phyloP scores from a whole-genome alignment of 2,797 vertebrate species.

The Melanotaenia pygmaea region DNA sequence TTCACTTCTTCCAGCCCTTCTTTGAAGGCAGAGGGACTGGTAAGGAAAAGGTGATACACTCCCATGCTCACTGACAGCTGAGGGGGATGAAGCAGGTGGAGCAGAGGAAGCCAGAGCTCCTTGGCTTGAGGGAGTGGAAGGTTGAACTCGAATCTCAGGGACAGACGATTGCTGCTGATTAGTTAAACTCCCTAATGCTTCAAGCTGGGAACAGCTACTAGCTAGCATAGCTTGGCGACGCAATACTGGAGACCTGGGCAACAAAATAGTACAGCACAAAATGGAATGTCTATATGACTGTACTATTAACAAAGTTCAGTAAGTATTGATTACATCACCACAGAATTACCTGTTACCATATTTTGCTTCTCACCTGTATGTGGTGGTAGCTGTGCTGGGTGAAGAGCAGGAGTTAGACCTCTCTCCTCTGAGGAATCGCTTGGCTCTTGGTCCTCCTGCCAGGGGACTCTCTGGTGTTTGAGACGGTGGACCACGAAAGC shows the following conservation, averaged over 20 bases:
- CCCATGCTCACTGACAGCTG: constrained; percentile 58
- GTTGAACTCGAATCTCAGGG: constrained; percentile 67
- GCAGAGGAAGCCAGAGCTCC: constrained; percentile 52
- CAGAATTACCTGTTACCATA: neutral
- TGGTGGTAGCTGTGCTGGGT: constrained; percentile 82
- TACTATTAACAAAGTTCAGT: neutral
- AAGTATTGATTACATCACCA: neutral
- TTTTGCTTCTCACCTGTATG: constrained; percentile 72
- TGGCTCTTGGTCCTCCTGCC: constrained; percentile 79
- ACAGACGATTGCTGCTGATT: constrained; percentile 66
- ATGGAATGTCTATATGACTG: neutral
- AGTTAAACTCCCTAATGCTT: constrained; percentile 78
- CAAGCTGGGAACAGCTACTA: constrained; percentile 93
- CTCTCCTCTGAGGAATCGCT: constrained; percentile 86
- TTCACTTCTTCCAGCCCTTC: constrained; percentile 53
- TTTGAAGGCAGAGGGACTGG: constrained; percentile 67
- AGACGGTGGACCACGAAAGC: constrained; percentile 62
- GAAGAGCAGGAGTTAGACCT: constrained; percentile 96
- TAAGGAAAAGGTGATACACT: constrained; percentile 43
- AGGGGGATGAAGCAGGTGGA: constrained; percentile 43
- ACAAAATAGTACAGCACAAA: neutral
- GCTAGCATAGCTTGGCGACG: constrained; percentile 83
- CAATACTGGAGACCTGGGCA: constrained; percentile 81
- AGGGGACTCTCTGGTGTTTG: constrained; percentile 86
- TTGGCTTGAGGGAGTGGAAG: constrained; percentile 61